Evolutionary conservation across 2,888 invertebrate species (phyloP).

Genomic region (Drosophila mimetica): DNA sequence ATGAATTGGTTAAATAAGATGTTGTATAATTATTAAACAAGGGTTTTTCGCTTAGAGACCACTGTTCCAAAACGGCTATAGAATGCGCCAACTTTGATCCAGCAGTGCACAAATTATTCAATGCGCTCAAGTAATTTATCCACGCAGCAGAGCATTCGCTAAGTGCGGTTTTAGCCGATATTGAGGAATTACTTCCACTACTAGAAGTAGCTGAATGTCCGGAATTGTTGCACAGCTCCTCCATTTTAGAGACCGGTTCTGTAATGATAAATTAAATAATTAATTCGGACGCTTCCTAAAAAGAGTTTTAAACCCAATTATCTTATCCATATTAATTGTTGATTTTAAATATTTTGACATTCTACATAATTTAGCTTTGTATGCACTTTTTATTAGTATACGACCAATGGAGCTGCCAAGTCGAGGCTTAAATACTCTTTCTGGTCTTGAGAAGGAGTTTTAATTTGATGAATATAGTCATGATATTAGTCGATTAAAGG

Average conservation of each 20-base stretch:
- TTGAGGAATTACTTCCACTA: slow-evolving; percentile 70
- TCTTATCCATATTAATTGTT: background rate
- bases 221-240: slow-evolving; percentile 43
- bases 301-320: background rate
- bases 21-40: slow-evolving; percentile 57
- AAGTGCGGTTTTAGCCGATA: slow-evolving; percentile 75
- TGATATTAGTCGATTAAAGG: too few relatives aligned
- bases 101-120: slow-evolving; percentile 87
- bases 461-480: too few relatives aligned
- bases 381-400: background rate
- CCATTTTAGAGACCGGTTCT: slow-evolving; percentile 20
- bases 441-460: too few relatives aligned
- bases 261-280: background rate
- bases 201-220: slow-evolving; percentile 57
- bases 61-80: slow-evolving; percentile 84
- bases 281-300: background rate
- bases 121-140: slow-evolving; percentile 82
- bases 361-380: background rate
- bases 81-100: slow-evolving; percentile 87
- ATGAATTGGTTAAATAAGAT: slow-evolving; percentile 86
- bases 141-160: slow-evolving; percentile 79
- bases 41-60: slow-evolving; percentile 47
- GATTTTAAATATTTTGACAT: background rate
- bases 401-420: background rate
- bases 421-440: background rate